Evolutionary conservation across 1,140 invertebrate genomes (phyloP).

Genomic region (Drepana arcuata): DNA sequence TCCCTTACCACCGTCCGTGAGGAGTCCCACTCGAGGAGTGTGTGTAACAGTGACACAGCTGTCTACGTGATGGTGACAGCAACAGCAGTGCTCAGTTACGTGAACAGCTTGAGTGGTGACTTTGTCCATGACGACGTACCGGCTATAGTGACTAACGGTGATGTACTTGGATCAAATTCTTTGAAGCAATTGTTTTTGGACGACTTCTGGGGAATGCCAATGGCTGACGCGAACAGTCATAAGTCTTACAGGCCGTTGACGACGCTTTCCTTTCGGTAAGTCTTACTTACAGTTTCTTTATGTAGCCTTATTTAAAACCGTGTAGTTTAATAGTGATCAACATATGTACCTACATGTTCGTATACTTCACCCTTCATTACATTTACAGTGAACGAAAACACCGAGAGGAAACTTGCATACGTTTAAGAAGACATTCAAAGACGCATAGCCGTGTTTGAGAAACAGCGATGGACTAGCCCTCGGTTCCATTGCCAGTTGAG

Average conservation of each 20-base stretch:
- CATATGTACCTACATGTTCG: no score
- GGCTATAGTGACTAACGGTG: constrained; percentile 88
- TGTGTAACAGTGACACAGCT: constrained; percentile 38
- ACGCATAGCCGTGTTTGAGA: no score
- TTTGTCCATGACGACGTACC: constrained; percentile 95
- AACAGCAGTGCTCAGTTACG: constrained; percentile 80
- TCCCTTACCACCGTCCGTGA: constrained; percentile 51
- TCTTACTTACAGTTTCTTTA: not conserved
- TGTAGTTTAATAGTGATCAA: no score
- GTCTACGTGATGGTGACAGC: constrained; percentile 76
- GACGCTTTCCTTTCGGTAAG: constrained; percentile 73
- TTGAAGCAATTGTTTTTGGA: constrained; percentile 81
- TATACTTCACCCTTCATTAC: no score
- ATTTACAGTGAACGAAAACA: no score
- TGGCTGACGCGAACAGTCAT: constrained; percentile 86
- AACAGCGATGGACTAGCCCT: no score
- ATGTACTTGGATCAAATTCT: constrained; percentile 81
- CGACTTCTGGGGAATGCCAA: constrained; percentile 94
- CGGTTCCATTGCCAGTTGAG: no score
- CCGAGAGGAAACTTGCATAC: no score
- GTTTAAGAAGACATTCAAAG: no score
- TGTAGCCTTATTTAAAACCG: no score
- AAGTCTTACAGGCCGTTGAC: constrained; percentile 89
- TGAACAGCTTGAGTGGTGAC: constrained; percentile 86
- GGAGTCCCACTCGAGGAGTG: constrained; percentile 27